Evolutionary conservation across 2,113 vertebrate genomes (phyloP).

Genomic region (Aldabrachelys gigantea): DNA sequence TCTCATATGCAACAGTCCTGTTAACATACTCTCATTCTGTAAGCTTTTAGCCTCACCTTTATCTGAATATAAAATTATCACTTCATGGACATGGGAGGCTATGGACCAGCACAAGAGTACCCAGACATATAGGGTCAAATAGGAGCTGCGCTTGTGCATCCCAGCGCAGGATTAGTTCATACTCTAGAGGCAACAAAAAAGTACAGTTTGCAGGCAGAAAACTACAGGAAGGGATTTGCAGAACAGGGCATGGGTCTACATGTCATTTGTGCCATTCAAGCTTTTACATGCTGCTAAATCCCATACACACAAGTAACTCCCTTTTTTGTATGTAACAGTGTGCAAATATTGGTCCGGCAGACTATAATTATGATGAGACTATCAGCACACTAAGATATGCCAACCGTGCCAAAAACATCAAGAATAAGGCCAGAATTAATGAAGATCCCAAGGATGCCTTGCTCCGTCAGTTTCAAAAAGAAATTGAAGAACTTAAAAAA

Average conservation of each 20-base stretch:
- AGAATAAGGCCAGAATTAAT: conserved; percentile 99
- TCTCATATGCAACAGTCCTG: not conserved
- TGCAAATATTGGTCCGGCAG: conserved; percentile 97
- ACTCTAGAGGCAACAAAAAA: not conserved
- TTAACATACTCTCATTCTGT: not conserved
- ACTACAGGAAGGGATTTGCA: not conserved
- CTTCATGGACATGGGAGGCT: not conserved
- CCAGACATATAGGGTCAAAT: accelerated
- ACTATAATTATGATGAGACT: conserved; percentile 99
- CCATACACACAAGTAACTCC: not conserved
- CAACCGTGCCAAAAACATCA: conserved; percentile 98
- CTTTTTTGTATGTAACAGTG: conserved; percentile 80
- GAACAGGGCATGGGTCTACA: not conserved
- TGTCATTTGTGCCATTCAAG: not conserved
- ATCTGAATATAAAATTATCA: not conserved
- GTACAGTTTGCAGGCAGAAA: not conserved
- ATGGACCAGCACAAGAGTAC: accelerated
- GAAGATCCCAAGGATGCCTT: conserved; percentile 99
- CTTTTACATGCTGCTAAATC: not conserved
- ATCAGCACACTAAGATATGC: conserved; percentile 98
- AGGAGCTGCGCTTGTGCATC: not conserved
- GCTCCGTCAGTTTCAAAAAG: conserved; percentile 96
- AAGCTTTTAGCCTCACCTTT: accelerated
- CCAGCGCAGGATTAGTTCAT: not conserved
- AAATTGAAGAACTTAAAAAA: conserved; percentile 98